phyloP scores from a whole-genome alignment of 2,888 invertebrate species.

The Ennomos erosarius region DNA sequence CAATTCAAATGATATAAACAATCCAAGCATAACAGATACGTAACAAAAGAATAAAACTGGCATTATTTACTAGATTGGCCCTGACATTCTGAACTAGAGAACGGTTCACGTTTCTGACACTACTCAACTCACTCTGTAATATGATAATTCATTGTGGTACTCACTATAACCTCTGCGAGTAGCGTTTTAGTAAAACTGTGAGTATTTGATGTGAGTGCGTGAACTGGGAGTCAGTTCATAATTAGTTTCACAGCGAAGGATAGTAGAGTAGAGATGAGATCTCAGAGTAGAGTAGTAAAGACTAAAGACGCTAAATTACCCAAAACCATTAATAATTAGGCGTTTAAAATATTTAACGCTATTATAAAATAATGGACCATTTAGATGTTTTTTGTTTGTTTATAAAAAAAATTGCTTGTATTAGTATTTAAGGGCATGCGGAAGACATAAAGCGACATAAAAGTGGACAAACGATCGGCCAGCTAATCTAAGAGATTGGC shows the following conservation, averaged over 20 bases:
- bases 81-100: constrained; percentile 27
- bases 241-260: too few species aligned
- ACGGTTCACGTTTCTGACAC: constrained; percentile 17
- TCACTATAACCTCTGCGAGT: too few species aligned
- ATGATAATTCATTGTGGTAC: too few species aligned
- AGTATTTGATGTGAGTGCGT: too few species aligned
- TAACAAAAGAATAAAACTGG: constrained; percentile 21
- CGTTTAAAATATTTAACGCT: too few species aligned
- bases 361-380: too few species aligned
- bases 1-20: constrained; percentile 9
- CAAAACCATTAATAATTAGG: too few species aligned
- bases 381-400: background rate
- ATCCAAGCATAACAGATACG: constrained; percentile 12
- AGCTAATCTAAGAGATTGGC: constrained; percentile 49
- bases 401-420: constrained; percentile 41
- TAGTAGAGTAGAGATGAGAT: too few species aligned
- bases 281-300: too few species aligned
- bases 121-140: background rate
- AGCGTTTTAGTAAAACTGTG: too few species aligned
- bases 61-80: constrained; percentile 28
- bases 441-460: constrained; percentile 47
- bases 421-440: constrained; percentile 37
- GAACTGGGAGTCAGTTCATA: too few species aligned
- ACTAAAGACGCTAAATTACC: too few species aligned
- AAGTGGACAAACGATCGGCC: constrained; percentile 50